A percentile compares a stretch with the other conserved stretches of the same genome.
Conservation (phyloP, 2,113 vertebrate genomes). For the Gyps fulvus region DNA sequence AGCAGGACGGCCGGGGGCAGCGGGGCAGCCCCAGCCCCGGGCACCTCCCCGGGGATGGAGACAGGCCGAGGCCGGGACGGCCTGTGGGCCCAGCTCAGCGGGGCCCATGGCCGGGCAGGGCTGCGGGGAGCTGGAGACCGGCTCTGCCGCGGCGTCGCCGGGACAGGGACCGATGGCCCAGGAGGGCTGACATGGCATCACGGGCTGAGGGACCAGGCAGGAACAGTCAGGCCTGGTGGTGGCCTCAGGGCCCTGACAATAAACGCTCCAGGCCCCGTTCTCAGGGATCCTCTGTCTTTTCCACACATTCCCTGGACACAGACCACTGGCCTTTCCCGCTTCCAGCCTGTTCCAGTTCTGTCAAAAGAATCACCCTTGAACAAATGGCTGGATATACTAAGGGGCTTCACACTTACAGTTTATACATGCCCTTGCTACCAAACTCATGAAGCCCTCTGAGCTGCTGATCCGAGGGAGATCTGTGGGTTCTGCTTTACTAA, state of each 20-base stretch:
- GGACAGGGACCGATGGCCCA: neutral
- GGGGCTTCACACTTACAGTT: neutral
- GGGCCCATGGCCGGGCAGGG: accelerated
- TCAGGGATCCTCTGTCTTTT: neutral
- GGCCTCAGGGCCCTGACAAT: neutral
- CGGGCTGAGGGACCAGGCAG: neutral
- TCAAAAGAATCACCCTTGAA: neutral
- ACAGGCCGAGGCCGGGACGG: no score
- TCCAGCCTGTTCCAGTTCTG: neutral
- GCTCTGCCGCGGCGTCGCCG: accelerated
- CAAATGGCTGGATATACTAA: neutral
- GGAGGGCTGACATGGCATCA: neutral
- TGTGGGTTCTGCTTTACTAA: neutral
- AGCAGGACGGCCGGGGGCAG: accelerated
- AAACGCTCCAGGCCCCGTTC: neutral
- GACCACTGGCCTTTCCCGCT: neutral
- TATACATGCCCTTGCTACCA: neutral
- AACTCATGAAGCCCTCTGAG: neutral
- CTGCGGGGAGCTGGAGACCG: neutral
- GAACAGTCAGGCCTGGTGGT: neutral
- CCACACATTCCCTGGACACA: neutral
- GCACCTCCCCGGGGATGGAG: neutral
- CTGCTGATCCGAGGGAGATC: neutral
- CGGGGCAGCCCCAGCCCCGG: neutral
- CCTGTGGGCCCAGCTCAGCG: neutral